Percentiles rank a stretch among this genome's conserved stretches.
These are phyloP conservation scores for Ochropacha duplaris DNA, from an alignment of 2,888 invertebrate genomes.

Conservation along the genomic window DNA sequence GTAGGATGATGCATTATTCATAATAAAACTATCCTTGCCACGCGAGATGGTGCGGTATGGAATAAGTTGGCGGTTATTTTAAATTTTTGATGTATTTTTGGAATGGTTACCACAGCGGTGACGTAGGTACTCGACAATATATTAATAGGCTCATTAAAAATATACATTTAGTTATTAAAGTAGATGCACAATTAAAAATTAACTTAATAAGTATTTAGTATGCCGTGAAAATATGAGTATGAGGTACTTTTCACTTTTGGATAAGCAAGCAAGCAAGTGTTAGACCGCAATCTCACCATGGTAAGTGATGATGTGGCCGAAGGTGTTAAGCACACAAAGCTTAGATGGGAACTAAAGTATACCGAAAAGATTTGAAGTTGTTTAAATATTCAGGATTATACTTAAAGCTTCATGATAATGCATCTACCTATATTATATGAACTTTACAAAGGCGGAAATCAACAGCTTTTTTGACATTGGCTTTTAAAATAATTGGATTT, in stretches of 20 bases:
- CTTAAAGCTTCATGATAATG: no score
- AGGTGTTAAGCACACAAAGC: no score
- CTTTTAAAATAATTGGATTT: background rate
- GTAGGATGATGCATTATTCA: background rate
- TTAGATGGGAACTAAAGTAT: no score
- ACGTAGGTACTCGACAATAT: conserved; percentile 53
- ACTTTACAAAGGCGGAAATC: background rate
- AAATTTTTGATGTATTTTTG: conserved; percentile 50
- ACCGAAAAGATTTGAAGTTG: no score
- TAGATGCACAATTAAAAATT: background rate
- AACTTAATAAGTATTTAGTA: background rate
- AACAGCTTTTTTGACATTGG: background rate
- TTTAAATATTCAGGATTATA: no score
- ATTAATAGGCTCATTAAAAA: conserved; percentile 64
- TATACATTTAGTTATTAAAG: conserved; percentile 29
- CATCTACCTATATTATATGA: no score
- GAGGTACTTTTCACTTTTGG: no score
- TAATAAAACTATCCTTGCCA: conserved; percentile 1
- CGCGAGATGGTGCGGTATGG: background rate
- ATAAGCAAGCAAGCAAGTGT: no score
- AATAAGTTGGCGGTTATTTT: conserved; percentile 7
- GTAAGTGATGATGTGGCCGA: no score
- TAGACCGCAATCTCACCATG: no score
- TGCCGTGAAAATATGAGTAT: background rate
- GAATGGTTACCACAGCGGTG: conserved; percentile 60